A percentile compares a stretch with the other conserved stretches of the same genome.
phyloP scores from a whole-genome alignment of 2,113 vertebrate species.

The Leucopsar rothschildi region DNA sequence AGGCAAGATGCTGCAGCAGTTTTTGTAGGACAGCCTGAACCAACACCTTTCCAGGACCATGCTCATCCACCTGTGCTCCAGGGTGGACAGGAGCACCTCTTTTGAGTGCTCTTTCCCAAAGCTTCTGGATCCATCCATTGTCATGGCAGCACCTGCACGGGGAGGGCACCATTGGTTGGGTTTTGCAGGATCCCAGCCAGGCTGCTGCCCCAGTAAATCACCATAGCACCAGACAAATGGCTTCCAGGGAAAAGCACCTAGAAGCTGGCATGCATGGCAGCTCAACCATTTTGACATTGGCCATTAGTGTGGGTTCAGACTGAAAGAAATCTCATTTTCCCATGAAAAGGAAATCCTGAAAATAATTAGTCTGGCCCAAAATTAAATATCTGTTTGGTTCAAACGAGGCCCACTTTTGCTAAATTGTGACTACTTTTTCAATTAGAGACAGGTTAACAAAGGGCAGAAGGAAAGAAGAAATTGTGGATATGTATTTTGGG shows the following conservation, averaged over 20 bases:
- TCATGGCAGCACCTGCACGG: not conserved
- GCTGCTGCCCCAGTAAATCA: not conserved
- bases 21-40: not conserved
- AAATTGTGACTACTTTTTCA: not conserved
- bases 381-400: not conserved
- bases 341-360: not conserved
- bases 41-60: not conserved
- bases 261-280: not conserved
- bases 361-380: not conserved
- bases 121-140: not conserved
- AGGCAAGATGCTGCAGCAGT: not conserved
- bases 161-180: not conserved
- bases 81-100: not conserved
- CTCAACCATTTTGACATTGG: not conserved
- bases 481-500: not conserved
- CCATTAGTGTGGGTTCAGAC: not conserved
- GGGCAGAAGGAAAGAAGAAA: not conserved
- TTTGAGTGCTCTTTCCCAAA: not conserved
- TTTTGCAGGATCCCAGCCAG: not conserved
- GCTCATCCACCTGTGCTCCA: not conserved
- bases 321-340: not conserved
- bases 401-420: not conserved
- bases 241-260: not conserved
- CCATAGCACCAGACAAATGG: slow-evolving; percentile 1
- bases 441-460: not conserved